Evolutionary conservation across 2,797 vertebrate species (phyloP).

Genomic region (Pelobates cultripes): DNA sequence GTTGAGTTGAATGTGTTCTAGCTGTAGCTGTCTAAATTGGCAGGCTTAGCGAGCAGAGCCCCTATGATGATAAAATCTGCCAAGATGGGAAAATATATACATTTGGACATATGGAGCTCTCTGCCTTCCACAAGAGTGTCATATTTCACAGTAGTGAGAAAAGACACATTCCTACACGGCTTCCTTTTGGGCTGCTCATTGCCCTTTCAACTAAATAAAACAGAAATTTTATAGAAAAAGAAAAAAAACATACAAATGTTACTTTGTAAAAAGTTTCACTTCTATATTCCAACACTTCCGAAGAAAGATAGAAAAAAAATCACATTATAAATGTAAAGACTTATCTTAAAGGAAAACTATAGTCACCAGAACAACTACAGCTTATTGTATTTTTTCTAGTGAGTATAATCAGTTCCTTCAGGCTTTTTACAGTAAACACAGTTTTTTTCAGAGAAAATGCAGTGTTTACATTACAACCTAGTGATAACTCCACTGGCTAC

Average conservation of each 20-base stretch:
- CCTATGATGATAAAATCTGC: constrained; percentile 17
- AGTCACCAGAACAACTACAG: too few species aligned
- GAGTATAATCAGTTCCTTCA: too few species aligned
- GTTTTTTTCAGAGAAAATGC: too few species aligned
- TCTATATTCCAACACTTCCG: neutral
- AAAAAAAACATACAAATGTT: constrained; percentile 19
- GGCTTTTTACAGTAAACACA: too few species aligned
- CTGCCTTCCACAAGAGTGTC: constrained; percentile 21
- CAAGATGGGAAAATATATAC: constrained; percentile 19
- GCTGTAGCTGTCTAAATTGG: neutral
- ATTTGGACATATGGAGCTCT: constrained; percentile 17
- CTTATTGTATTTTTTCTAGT: too few species aligned
- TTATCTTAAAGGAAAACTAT: too few species aligned
- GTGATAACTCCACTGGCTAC: too few species aligned
- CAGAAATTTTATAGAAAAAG: constrained; percentile 7
- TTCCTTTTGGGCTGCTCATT: constrained; percentile 23
- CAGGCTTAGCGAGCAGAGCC: neutral
- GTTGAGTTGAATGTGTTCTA: neutral
- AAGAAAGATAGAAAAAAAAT: neutral
- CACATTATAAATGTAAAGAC: neutral
- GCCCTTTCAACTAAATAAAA: constrained; percentile 12
- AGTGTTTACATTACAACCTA: too few species aligned
- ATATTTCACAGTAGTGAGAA: constrained; percentile 24
- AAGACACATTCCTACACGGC: constrained; percentile 15
- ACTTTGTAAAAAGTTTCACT: neutral